Evolutionary conservation across 2,888 invertebrate species (phyloP).

Genomic region (Sinhomidia bicolor): DNA sequence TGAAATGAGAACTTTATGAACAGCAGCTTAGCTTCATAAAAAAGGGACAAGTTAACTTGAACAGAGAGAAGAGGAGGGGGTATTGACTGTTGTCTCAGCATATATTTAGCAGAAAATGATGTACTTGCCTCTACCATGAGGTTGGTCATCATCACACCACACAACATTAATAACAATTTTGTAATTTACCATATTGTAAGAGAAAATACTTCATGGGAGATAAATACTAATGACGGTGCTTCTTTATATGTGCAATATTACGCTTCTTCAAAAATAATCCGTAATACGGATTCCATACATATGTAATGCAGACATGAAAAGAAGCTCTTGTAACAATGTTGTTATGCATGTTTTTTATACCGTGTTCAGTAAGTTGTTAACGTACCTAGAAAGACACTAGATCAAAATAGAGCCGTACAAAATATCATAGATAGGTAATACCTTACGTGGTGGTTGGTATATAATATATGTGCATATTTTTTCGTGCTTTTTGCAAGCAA

Average conservation of each 20-base stretch:
- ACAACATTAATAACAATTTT: too few species aligned
- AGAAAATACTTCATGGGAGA: too few species aligned
- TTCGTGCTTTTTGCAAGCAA: not conserved
- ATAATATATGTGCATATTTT: not conserved
- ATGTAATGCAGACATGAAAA: not conserved
- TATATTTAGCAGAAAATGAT: too few species aligned
- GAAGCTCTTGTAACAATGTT: not conserved
- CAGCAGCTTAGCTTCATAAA: not conserved
- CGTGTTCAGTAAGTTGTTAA: not conserved
- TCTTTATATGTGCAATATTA: too few species aligned
- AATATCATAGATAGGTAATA: not conserved
- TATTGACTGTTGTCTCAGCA: too few species aligned
- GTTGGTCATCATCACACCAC: too few species aligned
- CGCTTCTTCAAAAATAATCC: too few species aligned
- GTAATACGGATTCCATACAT: too few species aligned
- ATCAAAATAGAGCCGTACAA: not conserved
- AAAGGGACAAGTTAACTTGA: conserved; percentile 3
- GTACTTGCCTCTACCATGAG: too few species aligned
- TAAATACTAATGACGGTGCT: too few species aligned
- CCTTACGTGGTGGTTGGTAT: not conserved
- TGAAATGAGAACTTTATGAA: conserved; percentile 1
- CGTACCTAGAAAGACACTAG: not conserved
- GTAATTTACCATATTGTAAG: too few species aligned
- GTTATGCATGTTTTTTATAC: not conserved
- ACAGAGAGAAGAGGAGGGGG: not conserved